These are phyloP conservation scores for Climacteris rufus DNA, from an alignment of 2,113 vertebrate species.

Conservation along the genomic window DNA sequence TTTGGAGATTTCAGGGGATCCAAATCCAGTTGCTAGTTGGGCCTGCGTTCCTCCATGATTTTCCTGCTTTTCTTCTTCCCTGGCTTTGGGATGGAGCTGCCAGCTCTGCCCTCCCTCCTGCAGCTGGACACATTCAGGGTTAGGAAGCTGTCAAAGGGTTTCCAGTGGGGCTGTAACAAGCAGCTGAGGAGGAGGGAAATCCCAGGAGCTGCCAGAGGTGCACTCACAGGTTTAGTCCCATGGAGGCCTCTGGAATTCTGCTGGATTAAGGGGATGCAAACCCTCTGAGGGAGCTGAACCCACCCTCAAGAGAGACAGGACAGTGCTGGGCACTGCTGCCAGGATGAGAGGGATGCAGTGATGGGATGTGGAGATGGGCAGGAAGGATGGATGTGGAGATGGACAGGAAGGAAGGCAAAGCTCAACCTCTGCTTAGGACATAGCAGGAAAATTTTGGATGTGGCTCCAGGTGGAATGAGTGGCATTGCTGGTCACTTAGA, in stretches of 20 bases:
- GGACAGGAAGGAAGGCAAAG: too few species aligned
- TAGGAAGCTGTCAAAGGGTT: background rate
- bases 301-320: too few species aligned
- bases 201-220: background rate
- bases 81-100: background rate
- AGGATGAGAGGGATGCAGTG: too few species aligned
- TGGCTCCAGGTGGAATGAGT: background rate
- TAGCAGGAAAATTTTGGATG: too few species aligned
- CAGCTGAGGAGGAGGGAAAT: background rate
- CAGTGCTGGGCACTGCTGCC: too few species aligned
- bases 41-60: too few species aligned
- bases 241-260: too few species aligned
- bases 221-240: background rate
- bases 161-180: background rate
- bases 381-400: too few species aligned
- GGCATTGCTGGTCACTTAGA: background rate
- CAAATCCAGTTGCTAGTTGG: too few species aligned
- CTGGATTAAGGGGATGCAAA: background rate
- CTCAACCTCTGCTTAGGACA: too few species aligned
- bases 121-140: background rate
- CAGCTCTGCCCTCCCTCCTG: background rate
- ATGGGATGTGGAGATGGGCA: too few species aligned
- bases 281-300: background rate
- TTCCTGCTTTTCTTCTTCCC: background rate
- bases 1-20: too few species aligned